A percentile compares a stretch with the other conserved stretches of the same genome.
phyloP scores from a whole-genome alignment of 1,140 invertebrate genomes.

The Tetramorium alpestre region DNA sequence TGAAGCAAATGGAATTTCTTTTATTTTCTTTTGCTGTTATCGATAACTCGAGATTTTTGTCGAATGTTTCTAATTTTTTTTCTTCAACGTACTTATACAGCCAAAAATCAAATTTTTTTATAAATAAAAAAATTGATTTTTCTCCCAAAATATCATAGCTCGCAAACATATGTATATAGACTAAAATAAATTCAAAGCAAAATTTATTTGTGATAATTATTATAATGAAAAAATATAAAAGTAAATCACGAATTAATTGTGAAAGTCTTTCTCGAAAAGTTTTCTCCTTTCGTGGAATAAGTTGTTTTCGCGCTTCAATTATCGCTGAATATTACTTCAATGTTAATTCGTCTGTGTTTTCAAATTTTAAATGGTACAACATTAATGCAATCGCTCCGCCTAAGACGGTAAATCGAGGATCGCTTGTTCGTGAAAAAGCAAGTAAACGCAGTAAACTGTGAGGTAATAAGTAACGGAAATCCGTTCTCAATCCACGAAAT shows the following conservation, averaged over 20 bases:
- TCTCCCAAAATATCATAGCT: neutral
- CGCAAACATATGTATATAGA: neutral
- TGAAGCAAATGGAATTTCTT: neutral
- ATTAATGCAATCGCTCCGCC: neutral
- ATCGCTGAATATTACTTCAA: neutral
- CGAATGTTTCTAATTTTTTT: neutral
- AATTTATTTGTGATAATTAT: conserved; percentile 8
- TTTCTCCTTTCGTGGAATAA: neutral
- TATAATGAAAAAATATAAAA: neutral
- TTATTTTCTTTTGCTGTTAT: neutral
- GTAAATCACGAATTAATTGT: neutral
- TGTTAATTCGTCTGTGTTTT: conserved; percentile 9
- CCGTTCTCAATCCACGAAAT: conserved; percentile 17
- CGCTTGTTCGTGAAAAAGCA: neutral
- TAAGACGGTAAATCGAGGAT: conserved; percentile 14
- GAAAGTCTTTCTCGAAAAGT: neutral
- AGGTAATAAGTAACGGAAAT: conserved; percentile 33
- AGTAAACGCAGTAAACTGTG: neutral
- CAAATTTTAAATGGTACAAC: neutral
- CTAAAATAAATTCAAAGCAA: neutral
- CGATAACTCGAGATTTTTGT: neutral
- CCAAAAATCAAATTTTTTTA: neutral
- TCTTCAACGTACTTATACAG: neutral
- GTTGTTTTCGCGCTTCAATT: neutral
- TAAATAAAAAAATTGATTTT: neutral